Percentiles rank a stretch among this genome's conserved stretches.
phyloP scores from a whole-genome alignment of 1,140 invertebrate species.

The Cepaea nemoralis region DNA sequence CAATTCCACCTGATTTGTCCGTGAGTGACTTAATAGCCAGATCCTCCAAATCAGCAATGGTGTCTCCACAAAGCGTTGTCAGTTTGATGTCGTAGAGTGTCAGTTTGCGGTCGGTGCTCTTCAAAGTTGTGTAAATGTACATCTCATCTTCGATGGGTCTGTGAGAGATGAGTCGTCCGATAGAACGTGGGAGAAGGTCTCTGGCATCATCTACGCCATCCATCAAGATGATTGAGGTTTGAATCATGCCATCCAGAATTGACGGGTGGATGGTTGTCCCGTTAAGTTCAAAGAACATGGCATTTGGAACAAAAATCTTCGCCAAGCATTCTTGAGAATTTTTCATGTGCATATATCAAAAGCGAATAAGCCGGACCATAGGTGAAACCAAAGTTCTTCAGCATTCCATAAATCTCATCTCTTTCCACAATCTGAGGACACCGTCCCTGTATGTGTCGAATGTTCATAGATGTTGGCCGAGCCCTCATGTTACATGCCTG shows the following conservation, averaged over 20 bases:
- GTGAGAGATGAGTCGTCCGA: constrained; percentile 21
- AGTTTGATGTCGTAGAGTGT: constrained; percentile 48
- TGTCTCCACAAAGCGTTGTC: constrained; percentile 45
- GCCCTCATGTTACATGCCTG: not conserved
- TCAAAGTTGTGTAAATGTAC: constrained; percentile 36
- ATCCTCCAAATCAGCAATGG: constrained; percentile 48
- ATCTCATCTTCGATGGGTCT: constrained; percentile 33
- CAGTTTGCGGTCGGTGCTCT: constrained; percentile 23
- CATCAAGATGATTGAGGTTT: no score
- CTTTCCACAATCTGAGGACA: no score
- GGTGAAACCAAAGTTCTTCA: constrained; percentile 49
- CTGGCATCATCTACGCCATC: constrained; percentile 22
- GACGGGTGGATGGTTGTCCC: no score
- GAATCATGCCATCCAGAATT: no score
- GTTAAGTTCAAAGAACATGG: no score
- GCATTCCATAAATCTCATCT: constrained; percentile 48
- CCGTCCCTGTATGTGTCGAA: constrained; percentile 44
- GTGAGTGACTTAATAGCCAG: constrained; percentile 37
- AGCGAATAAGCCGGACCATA: constrained; percentile 51
- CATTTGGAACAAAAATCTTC: no score
- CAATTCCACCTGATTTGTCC: constrained; percentile 18
- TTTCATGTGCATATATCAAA: constrained; percentile 40
- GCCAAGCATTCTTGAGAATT: constrained; percentile 47
- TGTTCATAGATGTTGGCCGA: not conserved
- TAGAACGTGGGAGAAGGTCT: constrained; percentile 32